Base-by-base conservation (phyloP, 2,797 vertebrate species). In the Danio jaintianensis region DNA sequence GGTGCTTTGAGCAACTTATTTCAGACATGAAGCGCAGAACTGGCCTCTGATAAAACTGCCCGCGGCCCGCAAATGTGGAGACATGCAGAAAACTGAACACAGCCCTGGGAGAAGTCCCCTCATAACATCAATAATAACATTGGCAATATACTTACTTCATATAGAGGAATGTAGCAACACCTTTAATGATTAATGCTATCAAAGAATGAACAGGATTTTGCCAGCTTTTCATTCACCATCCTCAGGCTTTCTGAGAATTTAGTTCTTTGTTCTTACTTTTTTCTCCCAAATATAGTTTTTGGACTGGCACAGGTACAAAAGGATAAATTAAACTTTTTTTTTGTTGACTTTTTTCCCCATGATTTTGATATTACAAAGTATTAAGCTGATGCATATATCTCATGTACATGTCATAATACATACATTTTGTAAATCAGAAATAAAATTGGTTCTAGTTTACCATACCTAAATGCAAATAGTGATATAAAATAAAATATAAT, bases 171-270 rank as follows among this genome's bases (percentile, higher is more conserved):
- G 16, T 61, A 9, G 29, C 18, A 74, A 74, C 16, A 62, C 43
- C 10, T 74, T 48, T 48, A 61, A 74, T 61, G 10, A 38, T 74
- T 48, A 74, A 61, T 74, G 22, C 71, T 50, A 74, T 61, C 16
- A 48, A 48, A 61, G 22, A 61, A 13, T 11, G 15, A 61, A 59
- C 15, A n/a, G 20, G 42, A 59, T 73, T 47, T 47, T 73, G 20
- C 5, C 20, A 47, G 71, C 1, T 59, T 74, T 85, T 83, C 15
- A 55, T 70, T 6, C 47, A n/a, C 38, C 45, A 48, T 74, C 16
- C 45, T 62, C 58, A 38, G 56, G 56, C 56, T 59, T 47, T 61
- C 43, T 48, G 20, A 9, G 3, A 67, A 67, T 67, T 7, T 36
- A 7, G 15, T 61, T 48, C 10, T 61, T 61, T 74, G 13, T 58